Evolutionary conservation across 2,888 invertebrate genomes (phyloP), one percentile per base, ranked within the genome.

Genomic region (Liodrosophila aerea): DNA sequence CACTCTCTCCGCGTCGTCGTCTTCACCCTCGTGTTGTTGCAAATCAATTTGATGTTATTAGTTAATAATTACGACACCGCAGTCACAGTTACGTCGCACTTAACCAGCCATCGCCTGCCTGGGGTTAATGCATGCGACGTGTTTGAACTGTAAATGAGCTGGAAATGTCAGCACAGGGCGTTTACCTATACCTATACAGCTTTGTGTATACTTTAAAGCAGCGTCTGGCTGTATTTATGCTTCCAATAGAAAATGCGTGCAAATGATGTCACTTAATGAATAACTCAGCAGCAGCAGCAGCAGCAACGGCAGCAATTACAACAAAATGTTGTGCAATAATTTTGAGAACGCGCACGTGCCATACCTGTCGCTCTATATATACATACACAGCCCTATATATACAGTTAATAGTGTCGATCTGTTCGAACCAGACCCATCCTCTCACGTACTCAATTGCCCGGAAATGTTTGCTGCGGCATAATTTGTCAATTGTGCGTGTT

Each of bases 401-500:
- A 22, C 22, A n/a, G n/a, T 22, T 22, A 22, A 22, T 22, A 22
- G 22, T 22, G 22, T 40, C 16, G 41, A 56, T 56, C 12, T 27
- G 41, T 34, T 33, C 11, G n/a, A 30, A 12, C 31, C 30, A 1
- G 13, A 15, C 18, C 15, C 18, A 50, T 40, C 63, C 63, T 36
- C 61, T 45, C 78, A 80, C 85, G 78, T 83, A 85, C 56, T 58
- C 85, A 86, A 82, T 83, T 85, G 76, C 57, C 86, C 85, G 82
- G 86, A 83, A 86, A 86, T 86, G 85, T 80, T n/a, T 80, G 69
- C 63, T 76, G 80, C 71, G 80, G 73, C 83, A 86, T 86, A 86
- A 86, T 83, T 83, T 83, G 86, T 86, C 82, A 82, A 82, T 82
- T 82, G 86, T 85, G 82, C 85, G 78, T 86, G 85, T 82, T 86